Conservation (phyloP, 2,888 invertebrate genomes). For the Cataglyphis cursor region DNA sequence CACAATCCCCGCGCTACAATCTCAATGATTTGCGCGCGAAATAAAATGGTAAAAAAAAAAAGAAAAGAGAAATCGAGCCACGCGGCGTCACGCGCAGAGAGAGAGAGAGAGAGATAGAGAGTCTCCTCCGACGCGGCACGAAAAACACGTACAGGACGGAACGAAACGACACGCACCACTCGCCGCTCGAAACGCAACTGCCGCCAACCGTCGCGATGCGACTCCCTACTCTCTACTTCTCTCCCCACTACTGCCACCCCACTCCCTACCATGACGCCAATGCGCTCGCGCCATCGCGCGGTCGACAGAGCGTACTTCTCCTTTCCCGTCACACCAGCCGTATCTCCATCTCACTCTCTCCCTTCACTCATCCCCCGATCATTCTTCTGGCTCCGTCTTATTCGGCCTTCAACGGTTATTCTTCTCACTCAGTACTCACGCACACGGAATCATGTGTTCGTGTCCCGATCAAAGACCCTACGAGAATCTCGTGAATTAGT, state of each 20-base stretch:
- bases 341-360: slow-evolving; percentile 21
- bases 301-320: not conserved
- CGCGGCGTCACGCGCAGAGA: slow-evolving; percentile 58
- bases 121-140: slow-evolving; percentile 45
- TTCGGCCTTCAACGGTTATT: slow-evolving; percentile 66
- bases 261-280: not conserved
- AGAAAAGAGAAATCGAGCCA: slow-evolving; percentile 55
- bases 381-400: slow-evolving; percentile 61
- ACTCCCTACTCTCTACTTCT: slow-evolving; percentile 42
- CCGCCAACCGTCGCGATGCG: slow-evolving; percentile 58
- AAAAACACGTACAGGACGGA: slow-evolving; percentile 65
- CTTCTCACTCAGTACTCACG: slow-evolving; percentile 46
- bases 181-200: slow-evolving; percentile 83
- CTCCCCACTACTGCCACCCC: not conserved
- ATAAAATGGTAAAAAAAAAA: slow-evolving; percentile 53
- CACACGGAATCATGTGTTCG: slow-evolving; percentile 35
- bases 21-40: slow-evolving; percentile 17
- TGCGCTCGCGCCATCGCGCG: slow-evolving; percentile 30
- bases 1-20: slow-evolving; percentile 15
- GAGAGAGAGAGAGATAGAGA: too few relatives aligned
- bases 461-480: slow-evolving; percentile 62
- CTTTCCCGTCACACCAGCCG: not conserved
- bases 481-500: not conserved
- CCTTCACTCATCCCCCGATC: slow-evolving; percentile 36
- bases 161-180: slow-evolving; percentile 78